Evolutionary conservation across 2,797 vertebrate genomes (phyloP).

Genomic region (Eurystomus glaucurus): DNA sequence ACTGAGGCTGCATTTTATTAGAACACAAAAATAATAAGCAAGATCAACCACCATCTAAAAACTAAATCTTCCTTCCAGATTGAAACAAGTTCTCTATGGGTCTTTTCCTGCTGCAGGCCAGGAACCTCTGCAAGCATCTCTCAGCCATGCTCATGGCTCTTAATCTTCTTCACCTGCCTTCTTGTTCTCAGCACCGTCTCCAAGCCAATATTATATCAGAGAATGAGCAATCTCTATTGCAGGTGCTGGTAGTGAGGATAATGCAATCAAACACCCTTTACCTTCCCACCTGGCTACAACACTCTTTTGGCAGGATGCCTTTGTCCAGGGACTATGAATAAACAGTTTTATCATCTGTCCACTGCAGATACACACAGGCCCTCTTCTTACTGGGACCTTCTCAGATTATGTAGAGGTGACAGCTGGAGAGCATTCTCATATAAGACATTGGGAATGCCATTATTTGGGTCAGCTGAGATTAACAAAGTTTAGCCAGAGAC

Average conservation of each 20-base stretch:
- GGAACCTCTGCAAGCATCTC: neutral
- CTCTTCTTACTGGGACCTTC: neutral
- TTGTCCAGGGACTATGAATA: neutral
- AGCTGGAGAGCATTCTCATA: neutral
- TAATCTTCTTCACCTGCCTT: neutral
- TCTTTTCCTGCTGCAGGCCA: neutral
- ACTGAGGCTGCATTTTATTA: neutral
- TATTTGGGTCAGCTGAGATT: neutral
- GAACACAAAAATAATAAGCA: neutral
- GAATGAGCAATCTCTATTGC: neutral
- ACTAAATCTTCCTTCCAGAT: neutral
- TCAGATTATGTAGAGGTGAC: neutral
- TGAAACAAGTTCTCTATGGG: neutral
- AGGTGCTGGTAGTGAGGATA: rapidly evolving
- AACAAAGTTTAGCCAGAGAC: neutral
- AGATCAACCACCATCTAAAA: neutral
- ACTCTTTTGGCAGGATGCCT: neutral
- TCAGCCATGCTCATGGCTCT: neutral
- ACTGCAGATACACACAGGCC: neutral
- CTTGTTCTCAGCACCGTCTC: neutral
- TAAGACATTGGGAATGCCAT: neutral
- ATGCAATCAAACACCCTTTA: neutral
- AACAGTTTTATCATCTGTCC: neutral
- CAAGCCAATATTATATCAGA: neutral
- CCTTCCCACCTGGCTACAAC: neutral